Evolutionary conservation across 2,797 vertebrate genomes (phyloP).

Genomic region (Crypturellus tataupa): DNA sequence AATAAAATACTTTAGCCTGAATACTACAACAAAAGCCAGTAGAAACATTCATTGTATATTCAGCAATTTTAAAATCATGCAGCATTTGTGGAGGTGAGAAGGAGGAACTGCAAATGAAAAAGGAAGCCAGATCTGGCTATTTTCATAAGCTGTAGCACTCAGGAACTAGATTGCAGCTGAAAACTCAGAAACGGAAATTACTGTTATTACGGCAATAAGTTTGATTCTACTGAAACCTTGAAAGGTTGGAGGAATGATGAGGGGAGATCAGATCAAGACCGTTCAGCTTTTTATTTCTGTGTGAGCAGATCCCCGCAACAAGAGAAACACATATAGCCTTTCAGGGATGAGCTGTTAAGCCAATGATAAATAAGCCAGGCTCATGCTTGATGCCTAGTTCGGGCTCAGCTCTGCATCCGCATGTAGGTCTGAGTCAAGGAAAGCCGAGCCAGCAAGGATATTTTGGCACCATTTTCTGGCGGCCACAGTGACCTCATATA

Average conservation of each 20-base stretch:
- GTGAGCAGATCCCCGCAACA: not conserved
- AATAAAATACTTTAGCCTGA: not conserved
- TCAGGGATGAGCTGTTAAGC: not conserved
- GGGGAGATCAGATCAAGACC: not conserved
- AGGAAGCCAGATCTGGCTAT: not conserved
- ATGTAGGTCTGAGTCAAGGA: not conserved
- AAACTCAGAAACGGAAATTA: not conserved
- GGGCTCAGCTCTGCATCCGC: not conserved
- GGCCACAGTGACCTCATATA: not conserved
- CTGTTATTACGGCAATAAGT: not conserved
- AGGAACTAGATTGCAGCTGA: slow-evolving; percentile 5
- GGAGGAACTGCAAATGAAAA: not conserved
- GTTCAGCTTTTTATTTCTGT: not conserved
- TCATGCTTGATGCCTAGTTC: not conserved
- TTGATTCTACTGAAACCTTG: not conserved
- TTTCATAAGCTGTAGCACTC: not conserved
- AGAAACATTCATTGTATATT: not conserved
- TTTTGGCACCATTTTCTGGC: slow-evolving; percentile 47
- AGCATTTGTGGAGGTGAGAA: not conserved
- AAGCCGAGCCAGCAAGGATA: slow-evolving; percentile 20
- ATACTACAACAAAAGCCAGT: not conserved
- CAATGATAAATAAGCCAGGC: not conserved
- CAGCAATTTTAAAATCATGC: not conserved
- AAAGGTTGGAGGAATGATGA: not conserved
- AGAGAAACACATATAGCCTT: not conserved